Percentiles rank a stretch among this genome's conserved stretches.
Conservation (phyloP, 2,888 invertebrate genomes). For the Pseudolycoriella hygida region DNA sequence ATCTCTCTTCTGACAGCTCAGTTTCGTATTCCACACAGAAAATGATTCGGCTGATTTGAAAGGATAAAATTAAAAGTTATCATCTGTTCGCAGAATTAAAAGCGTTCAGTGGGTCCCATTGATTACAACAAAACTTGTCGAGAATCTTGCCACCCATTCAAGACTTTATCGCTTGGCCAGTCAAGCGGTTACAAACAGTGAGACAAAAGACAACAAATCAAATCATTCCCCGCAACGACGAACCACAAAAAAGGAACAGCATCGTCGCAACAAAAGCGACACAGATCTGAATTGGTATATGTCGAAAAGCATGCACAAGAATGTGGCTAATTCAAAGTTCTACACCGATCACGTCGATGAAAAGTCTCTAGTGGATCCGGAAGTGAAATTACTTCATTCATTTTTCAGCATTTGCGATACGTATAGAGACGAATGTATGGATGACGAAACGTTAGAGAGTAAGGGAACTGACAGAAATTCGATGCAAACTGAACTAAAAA, state of each 20-base stretch:
- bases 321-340: conserved; percentile 14
- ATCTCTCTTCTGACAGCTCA: no score
- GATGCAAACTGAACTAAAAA: neutral
- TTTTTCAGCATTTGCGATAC: conserved; percentile 13
- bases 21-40: no score
- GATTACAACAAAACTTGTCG: conserved; percentile 14
- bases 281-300: conserved; percentile 51
- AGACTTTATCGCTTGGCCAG: conserved; percentile 12
- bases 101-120: conserved; percentile 12
- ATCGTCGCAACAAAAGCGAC: conserved; percentile 55
- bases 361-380: conserved; percentile 11
- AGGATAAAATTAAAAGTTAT: no score
- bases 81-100: conserved; percentile 9
- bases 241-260: conserved; percentile 29
- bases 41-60: no score
- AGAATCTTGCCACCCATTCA: conserved; percentile 13
- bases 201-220: conserved; percentile 17
- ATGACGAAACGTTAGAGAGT: conserved; percentile 13
- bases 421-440: conserved; percentile 12
- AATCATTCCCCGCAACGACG: conserved; percentile 24
- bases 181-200: conserved; percentile 12
- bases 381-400: conserved; percentile 12
- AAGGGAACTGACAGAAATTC: no score
- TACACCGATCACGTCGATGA: conserved; percentile 12
- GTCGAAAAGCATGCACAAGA: conserved; percentile 10